Conservation (phyloP, 2,888 invertebrate genomes). For the Metacarcinus magister region DNA sequence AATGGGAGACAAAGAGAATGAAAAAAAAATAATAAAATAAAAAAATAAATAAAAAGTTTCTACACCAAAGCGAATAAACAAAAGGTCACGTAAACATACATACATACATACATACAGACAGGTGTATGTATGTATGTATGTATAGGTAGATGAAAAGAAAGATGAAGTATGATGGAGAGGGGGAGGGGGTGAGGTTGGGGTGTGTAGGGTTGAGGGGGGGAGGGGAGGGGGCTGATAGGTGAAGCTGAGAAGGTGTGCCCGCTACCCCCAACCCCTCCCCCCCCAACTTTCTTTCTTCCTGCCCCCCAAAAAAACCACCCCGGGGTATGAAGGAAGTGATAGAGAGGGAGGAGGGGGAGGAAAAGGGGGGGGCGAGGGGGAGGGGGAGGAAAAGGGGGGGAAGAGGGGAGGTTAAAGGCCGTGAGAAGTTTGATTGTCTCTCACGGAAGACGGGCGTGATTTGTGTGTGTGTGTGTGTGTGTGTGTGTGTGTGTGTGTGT, state of each 20-base stretch:
- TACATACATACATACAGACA: background rate
- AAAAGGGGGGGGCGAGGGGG: background rate
- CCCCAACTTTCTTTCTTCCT: background rate
- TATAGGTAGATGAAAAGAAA: too few species aligned
- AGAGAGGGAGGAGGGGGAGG: background rate
- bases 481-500: conserved; percentile 41
- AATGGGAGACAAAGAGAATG: too few species aligned
- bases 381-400: background rate
- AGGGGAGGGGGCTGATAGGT: background rate
- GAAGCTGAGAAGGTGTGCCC: background rate
- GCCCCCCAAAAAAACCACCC: background rate
- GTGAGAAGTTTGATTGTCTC: conserved; percentile 15
- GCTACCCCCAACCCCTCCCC: background rate
- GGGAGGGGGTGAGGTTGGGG: too few species aligned
- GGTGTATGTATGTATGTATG: background rate
- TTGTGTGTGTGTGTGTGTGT: conserved; percentile 6
- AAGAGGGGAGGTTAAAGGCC: background rate
- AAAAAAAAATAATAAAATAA: too few species aligned
- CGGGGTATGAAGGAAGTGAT: background rate
- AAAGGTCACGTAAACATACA: too few species aligned
- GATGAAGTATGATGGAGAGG: too few species aligned
- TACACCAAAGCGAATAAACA: too few species aligned
- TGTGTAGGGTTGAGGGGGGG: too few species aligned
- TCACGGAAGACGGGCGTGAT: conserved; percentile 19
- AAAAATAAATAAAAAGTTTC: too few species aligned